Base-by-base conservation (phyloP, 2,113 vertebrate genomes). In the Grammomys surdaster region DNA sequence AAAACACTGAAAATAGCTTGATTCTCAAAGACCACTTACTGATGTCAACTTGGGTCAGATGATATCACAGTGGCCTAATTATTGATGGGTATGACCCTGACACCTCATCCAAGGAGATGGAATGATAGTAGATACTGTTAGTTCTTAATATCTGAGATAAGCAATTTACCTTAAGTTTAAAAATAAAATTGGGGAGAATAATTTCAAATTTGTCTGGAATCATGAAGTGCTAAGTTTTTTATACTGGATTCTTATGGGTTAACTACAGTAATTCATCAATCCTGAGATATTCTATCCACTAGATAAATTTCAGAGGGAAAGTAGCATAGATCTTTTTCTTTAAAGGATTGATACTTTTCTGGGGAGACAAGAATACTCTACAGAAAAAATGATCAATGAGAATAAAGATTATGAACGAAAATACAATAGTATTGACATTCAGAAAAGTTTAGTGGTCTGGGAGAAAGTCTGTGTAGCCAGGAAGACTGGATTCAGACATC, bases 131-230 rank as follows among this genome's bases (percentile, higher is more conserved):
- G 26, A 63, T n/a, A 72, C 56, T 67, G 0, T 88, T 70, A 87
- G 56, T 24, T 90, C 11, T 88, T 70, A 78, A 78, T 36, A 33
- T 17, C 94, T 72, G 4, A 69, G 28, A 51, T 65, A n/a, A 28
- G 22, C 26, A 91, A 88, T 93, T 91, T 93, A n/a, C 63, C 51
- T 75, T 33, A 69, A 95, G 70, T 28, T 70, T 80, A 89, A 84
- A 94, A 94, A 70, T n/a, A 31, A 91, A 93, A 90, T 72, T 80
- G 51, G 11, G 84, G 43, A 84, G 24, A 63, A 88, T 65, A 20
- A 16, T 58, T 46, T 92, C 54, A 89, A 40, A 75, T 40, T 67
- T 81, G 26, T 51, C 28, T 72, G 86, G 88, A 89, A 28, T 28
- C 46, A 73, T 77, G 87, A 88, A 14, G 16, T 51, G 54, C 24